phyloP scores from a whole-genome alignment of 2,113 vertebrate species.

The Bucco capensis region DNA sequence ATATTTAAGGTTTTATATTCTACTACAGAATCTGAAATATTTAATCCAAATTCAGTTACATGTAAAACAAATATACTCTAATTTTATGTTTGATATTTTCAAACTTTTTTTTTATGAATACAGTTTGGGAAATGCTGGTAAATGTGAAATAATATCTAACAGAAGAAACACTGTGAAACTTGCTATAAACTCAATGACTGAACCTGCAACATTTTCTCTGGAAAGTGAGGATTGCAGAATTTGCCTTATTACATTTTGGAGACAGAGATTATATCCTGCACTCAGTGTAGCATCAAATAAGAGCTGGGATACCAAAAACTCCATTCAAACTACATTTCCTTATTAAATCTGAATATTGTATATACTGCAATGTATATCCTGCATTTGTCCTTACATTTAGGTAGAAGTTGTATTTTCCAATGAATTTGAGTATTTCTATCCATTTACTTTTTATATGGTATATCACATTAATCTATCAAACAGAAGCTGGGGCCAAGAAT shows the following conservation, averaged over 20 bases:
- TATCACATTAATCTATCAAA: background rate
- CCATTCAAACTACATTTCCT: background rate
- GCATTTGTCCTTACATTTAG: background rate
- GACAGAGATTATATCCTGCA: background rate
- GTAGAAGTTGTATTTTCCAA: background rate
- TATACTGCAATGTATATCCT: background rate
- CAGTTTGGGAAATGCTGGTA: background rate
- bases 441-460: background rate
- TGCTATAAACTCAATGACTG: background rate
- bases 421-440: conserved; percentile 5
- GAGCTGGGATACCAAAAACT: background rate
- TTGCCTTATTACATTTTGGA: background rate
- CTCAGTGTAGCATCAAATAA: background rate
- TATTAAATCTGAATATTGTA: background rate
- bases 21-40: background rate
- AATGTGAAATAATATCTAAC: background rate
- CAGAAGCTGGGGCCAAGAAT: background rate
- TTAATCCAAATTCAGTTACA: background rate
- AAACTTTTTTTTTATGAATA: background rate
- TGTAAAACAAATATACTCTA: background rate
- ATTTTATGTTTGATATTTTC: background rate
- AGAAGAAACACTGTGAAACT: background rate
- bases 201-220: background rate
- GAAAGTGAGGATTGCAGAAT: background rate
- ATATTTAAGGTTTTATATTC: background rate